Base-by-base conservation (phyloP, 2,888 invertebrate species). In the Cotesia congregata region DNA sequence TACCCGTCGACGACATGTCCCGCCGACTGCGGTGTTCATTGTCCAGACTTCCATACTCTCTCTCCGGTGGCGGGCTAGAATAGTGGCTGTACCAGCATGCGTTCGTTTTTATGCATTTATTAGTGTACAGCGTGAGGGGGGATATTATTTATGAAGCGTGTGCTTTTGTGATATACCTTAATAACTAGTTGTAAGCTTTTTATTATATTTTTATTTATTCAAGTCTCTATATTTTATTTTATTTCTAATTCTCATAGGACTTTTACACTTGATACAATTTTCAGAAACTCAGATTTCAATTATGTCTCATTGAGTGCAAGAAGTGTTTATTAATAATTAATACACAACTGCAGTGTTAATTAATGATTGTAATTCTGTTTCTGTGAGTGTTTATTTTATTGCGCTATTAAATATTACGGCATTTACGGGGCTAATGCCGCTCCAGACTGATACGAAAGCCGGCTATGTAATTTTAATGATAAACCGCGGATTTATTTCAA, bases 1-100 rank as follows among this genome's bases (percentile, higher is more conserved):
- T 92, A 81, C 94, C 94, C 82, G 94, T 94, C 72, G 95, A 95
- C 78, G 96, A 96, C 93, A 95, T 94, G 88, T 96, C 96, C 85
- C 96, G 93, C 84, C 96, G 92, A 83, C 95, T 96, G 85, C 94
- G 93, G 87, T 95, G 92, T 83, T 94, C 93, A 83, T 93, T 92
- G 80, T 92, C 93, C 77, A 88, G 80, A 82, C 86, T 93, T 68
- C 73, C 73, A 91, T 89, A 84, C 80, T 90, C 90, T 79, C 90
- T 87, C 82, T 90, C 90, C 59, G 90, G 90, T 74, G 90, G 90
- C 75, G 90, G 90, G 84, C 90, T 90, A 80, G 86, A 90, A 87
- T 88, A 88, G 85, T 89, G 89, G 87, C 89, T 90, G 86, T 82
- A 79, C 80, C 80, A 78, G 78, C 78, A 81, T 78, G 79, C 80